Evolutionary conservation across 2,113 vertebrate species (phyloP).

Genomic region (Bufo gargarizans): DNA sequence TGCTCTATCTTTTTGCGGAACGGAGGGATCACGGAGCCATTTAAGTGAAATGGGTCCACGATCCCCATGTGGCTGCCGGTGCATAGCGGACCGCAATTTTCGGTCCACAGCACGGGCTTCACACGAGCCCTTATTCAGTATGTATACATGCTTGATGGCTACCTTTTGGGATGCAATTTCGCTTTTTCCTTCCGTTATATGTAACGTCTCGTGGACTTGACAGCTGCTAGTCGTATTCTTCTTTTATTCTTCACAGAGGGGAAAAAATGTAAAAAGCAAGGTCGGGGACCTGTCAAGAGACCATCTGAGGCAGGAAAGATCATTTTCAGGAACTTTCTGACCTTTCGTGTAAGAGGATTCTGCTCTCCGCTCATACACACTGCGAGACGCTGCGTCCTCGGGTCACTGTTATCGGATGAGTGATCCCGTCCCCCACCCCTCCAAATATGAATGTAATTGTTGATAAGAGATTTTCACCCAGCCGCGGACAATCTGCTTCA

Average conservation of each 20-base stretch:
- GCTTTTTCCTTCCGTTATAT: neutral
- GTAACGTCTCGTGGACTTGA: neutral
- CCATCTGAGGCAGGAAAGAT: slow-evolving; percentile 38
- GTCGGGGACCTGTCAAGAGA: slow-evolving; percentile 27
- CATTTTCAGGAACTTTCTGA: slow-evolving; percentile 34
- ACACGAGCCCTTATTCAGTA: too few species aligned
- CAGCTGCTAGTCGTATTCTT: neutral
- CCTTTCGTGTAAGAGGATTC: slow-evolving; percentile 42
- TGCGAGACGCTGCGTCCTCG: neutral
- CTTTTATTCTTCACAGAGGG: neutral
- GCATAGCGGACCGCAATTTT: too few species aligned
- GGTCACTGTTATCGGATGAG: slow-evolving; percentile 2
- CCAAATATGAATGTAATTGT: slow-evolving; percentile 10
- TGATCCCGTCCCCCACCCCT: neutral
- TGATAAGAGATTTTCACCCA: slow-evolving; percentile 36
- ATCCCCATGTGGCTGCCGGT: too few species aligned
- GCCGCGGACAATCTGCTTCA: slow-evolving; percentile 10
- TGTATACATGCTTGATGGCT: too few species aligned
- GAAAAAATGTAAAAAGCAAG: slow-evolving; percentile 10
- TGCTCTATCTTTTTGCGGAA: too few species aligned
- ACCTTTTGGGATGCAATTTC: neutral
- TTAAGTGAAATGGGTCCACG: too few species aligned
- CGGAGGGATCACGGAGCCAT: too few species aligned
- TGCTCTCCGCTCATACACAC: neutral
- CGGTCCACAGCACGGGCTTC: too few species aligned